These are phyloP conservation scores for Prinia subflava DNA, from an alignment of 2,113 vertebrate genomes.

Conservation along the genomic window DNA sequence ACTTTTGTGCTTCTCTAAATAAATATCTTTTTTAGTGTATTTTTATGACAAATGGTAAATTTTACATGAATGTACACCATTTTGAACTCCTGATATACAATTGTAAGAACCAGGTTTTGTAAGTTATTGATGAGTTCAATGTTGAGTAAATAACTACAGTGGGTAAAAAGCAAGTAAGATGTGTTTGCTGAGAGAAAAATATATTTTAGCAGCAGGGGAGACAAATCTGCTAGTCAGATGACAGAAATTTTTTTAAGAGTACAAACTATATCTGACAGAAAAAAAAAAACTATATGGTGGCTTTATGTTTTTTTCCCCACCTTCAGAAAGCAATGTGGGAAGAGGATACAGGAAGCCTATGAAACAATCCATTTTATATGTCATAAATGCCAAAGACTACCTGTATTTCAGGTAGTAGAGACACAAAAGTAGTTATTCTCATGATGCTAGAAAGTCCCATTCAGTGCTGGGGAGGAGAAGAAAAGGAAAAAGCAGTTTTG, in stretches of 20 bases:
- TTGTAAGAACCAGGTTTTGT: background rate
- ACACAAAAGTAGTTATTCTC: background rate
- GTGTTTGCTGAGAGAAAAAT: background rate
- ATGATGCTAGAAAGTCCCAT: background rate
- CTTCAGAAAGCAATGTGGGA: background rate
- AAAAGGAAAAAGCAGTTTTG: background rate
- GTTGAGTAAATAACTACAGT: background rate
- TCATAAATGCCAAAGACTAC: background rate
- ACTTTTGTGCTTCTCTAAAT: background rate
- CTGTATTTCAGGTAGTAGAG: background rate
- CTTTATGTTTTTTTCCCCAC: background rate
- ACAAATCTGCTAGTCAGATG: background rate
- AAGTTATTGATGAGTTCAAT: background rate
- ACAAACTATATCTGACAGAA: background rate
- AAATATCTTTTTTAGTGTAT: background rate
- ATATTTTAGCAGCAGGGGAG: background rate
- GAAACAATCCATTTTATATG: background rate
- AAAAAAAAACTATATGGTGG: background rate
- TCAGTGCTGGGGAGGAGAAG: fast-evolving
- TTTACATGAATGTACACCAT: background rate
- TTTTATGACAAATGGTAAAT: background rate
- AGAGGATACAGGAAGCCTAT: background rate
- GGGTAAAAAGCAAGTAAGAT: background rate
- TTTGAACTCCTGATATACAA: background rate
- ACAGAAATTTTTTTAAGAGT: background rate